A percentile compares a stretch with the other conserved stretches of the same genome.
Conservation (phyloP, 2,888 invertebrate genomes). For the Drosophila robusta region DNA sequence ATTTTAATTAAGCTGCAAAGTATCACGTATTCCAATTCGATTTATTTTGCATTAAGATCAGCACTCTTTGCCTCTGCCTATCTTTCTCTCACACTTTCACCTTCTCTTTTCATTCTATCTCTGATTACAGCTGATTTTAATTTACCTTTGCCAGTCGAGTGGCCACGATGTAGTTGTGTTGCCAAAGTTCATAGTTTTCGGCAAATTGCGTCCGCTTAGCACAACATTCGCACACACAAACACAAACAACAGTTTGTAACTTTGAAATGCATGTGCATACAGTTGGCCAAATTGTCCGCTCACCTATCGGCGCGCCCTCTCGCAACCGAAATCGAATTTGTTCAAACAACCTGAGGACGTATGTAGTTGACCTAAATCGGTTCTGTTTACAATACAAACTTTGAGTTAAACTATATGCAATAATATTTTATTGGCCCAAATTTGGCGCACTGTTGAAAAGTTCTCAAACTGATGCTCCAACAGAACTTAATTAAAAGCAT, state of each 20-base stretch:
- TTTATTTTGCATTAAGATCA: conserved; percentile 54
- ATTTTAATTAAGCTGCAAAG: conserved; percentile 71
- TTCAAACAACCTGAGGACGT: conserved; percentile 25
- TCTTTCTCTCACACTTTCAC: too few species aligned
- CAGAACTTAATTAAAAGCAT: conserved; percentile 53
- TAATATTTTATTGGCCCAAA: conserved; percentile 43
- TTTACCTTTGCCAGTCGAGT: conserved; percentile 27
- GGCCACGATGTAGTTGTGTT: conserved; percentile 43
- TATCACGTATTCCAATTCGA: conserved; percentile 66
- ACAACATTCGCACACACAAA: conserved; percentile 11
- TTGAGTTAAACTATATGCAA: conserved; percentile 55
- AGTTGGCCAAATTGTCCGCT: conserved; percentile 41
- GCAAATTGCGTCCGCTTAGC: conserved; percentile 45
- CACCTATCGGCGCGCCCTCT: conserved; percentile 20
- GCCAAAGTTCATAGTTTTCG: conserved; percentile 54
- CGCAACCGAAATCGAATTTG: conserved; percentile 29
- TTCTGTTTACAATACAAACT: conserved; percentile 43
- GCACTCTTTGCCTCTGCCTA: background rate
- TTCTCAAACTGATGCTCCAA: conserved; percentile 21
- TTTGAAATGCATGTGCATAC: conserved; percentile 35
- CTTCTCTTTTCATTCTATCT: background rate
- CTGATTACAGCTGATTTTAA: conserved; percentile 5
- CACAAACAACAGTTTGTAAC: conserved; percentile 14
- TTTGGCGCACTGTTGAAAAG: conserved; percentile 26
- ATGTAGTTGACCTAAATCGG: conserved; percentile 36